phyloP scores from a whole-genome alignment of 2,113 vertebrate species.

The Microcebus tavaratra region DNA sequence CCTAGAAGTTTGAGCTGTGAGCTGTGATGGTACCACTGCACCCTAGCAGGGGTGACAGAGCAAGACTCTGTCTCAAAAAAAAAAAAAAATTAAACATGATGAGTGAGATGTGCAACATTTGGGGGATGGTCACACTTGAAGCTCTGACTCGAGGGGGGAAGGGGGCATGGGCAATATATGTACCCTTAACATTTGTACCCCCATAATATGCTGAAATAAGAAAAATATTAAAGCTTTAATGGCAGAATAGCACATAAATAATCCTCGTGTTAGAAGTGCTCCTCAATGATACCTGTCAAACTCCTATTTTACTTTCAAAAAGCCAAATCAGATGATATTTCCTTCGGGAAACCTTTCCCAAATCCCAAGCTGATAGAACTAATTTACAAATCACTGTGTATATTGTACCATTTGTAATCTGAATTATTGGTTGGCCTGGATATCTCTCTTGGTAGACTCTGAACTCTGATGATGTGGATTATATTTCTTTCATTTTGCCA shows the following conservation, averaged over 20 bases:
- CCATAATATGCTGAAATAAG: no score
- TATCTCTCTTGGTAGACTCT: neutral
- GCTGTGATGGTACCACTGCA: no score
- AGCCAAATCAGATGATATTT: neutral
- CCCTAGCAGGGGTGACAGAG: no score
- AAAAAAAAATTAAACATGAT: no score
- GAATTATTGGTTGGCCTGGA: neutral
- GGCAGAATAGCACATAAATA: neutral
- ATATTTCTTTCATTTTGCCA: neutral
- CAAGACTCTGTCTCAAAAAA: no score
- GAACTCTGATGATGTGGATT: neutral
- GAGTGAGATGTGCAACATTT: no score
- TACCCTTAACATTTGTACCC: no score
- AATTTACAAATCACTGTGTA: neutral
- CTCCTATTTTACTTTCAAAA: conserved; percentile 51
- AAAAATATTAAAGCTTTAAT: neutral
- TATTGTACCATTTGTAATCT: neutral
- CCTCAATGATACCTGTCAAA: neutral
- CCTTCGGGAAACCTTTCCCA: neutral
- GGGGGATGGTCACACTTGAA: no score
- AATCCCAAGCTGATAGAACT: neutral
- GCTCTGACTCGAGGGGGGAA: no score
- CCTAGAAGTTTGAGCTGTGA: no score
- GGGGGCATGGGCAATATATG: no score
- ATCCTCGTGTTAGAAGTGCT: neutral